phyloP scores from a whole-genome alignment of 2,113 vertebrate species.

The Neotragus pygmaeus region DNA sequence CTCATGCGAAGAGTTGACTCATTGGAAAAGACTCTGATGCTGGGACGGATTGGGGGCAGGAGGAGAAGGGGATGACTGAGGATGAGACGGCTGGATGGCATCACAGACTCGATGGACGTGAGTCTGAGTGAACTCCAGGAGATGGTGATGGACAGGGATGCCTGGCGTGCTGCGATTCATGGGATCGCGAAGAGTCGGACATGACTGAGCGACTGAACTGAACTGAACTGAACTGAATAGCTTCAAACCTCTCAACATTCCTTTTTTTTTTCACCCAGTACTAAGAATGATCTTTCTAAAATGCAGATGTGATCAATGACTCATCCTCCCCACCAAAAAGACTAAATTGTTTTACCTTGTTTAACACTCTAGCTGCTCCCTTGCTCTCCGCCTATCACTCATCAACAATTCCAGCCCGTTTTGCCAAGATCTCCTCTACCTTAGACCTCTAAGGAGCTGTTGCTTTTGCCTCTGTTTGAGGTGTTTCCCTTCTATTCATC shows the following conservation, averaged over 20 bases:
- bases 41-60: too few relatives aligned
- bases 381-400: accelerated
- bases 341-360: not conserved
- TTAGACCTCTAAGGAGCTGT: not conserved
- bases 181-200: too few relatives aligned
- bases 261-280: not conserved
- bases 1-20: too few relatives aligned
- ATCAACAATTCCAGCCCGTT: not conserved
- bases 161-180: too few relatives aligned
- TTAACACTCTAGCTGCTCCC: not conserved
- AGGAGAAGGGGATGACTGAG: too few relatives aligned
- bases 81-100: too few relatives aligned
- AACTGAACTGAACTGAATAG: too few relatives aligned
- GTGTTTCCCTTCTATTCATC: not conserved
- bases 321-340: not conserved
- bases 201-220: too few relatives aligned
- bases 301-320: not conserved
- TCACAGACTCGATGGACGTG: too few relatives aligned
- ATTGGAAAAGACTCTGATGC: too few relatives aligned
- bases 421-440: not conserved
- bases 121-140: too few relatives aligned
- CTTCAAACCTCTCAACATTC: not conserved
- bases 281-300: not conserved
- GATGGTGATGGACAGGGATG: too few relatives aligned
- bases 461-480: not conserved